Evolutionary conservation across 2,797 vertebrate genomes (phyloP), one percentile per base, ranked within the genome.

Genomic region (Notolabrus celidotus): DNA sequence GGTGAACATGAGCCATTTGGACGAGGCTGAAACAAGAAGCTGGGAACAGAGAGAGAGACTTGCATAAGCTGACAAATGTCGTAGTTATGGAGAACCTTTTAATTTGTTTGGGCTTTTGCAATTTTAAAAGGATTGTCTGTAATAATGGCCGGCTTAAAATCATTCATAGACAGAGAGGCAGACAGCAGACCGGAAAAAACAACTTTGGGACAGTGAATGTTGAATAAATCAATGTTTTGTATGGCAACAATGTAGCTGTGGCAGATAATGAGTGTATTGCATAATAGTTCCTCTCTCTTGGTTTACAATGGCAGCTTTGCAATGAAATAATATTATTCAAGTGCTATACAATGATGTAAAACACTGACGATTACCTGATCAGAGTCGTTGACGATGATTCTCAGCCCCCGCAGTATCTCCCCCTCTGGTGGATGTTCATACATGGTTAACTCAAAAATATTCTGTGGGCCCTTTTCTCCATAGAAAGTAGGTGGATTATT

Each of bases 401-500:
- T 96, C 74, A 99, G 51, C 10, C 97, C 97, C 3, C 95, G 91
- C n/a, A 99, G 89, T 57, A 99, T 97, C 90, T 99, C 98, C 5
- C 98, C 98, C 58, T 97, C 96, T 0, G 96, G 95, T 0, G 97
- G 97, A 82, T 99, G 97, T 74, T 99, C 98, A 0, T 96, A 94
- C 95, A 98, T 96, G 52, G 95, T 97, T 75, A 99, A 85, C 83
- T 98, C 95, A 87, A 99, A 99, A 46, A 87, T 94, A 84, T 95
- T 97, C 89, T 99, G 96, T 2, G 92, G 95, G 52, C 97, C 97
- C 0, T 87, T 95, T 71, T 98, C 96, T 39, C 97, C 97, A 0
- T 96, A 99, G 91, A 99, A 99, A 0, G 96, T 98, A 0, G 97
- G 98, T 0, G 96, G 96, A 15, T 99, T 98, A 66, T 99, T 99